Evolutionary conservation across 2,888 invertebrate species (phyloP).

Genomic region (Magallana nippona): DNA sequence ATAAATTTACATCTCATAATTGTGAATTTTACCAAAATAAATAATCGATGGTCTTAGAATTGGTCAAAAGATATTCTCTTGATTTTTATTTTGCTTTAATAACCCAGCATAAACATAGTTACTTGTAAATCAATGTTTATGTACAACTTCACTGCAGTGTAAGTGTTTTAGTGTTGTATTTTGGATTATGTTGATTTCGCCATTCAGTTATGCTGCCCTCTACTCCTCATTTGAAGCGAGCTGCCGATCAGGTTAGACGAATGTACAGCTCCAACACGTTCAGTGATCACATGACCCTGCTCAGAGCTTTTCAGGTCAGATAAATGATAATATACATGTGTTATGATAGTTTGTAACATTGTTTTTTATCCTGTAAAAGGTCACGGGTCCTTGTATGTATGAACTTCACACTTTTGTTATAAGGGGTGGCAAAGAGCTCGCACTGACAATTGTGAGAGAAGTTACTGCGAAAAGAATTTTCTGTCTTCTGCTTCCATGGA

Average conservation of each 20-base stretch:
- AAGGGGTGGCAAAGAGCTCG: constrained; percentile 85
- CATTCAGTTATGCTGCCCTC: constrained; percentile 84
- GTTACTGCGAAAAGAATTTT: constrained; percentile 88
- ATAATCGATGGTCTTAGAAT: not conserved
- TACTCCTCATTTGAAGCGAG: constrained; percentile 84
- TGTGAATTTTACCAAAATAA: too few relatives aligned
- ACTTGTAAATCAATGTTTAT: too few relatives aligned
- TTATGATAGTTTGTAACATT: not conserved
- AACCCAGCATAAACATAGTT: too few relatives aligned
- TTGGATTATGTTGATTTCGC: not conserved
- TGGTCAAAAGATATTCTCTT: not conserved
- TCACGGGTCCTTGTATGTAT: not conserved
- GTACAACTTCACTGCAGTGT: too few relatives aligned
- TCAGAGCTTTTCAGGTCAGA: constrained; percentile 86
- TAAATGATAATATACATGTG: not conserved
- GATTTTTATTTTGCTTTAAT: too few relatives aligned
- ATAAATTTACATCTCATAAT: too few relatives aligned
- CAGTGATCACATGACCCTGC: constrained; percentile 94
- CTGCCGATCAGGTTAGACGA: constrained; percentile 85
- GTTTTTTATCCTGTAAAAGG: not conserved
- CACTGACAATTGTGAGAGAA: constrained; percentile 85
- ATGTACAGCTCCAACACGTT: constrained; percentile 88
- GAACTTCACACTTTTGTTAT: not conserved
- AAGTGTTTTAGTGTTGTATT: too few relatives aligned
- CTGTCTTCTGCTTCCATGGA: constrained; percentile 92